These are phyloP conservation scores for Knipowitschia caucasica DNA, from an alignment of 2,797 vertebrate genomes.

Conservation along the genomic window DNA sequence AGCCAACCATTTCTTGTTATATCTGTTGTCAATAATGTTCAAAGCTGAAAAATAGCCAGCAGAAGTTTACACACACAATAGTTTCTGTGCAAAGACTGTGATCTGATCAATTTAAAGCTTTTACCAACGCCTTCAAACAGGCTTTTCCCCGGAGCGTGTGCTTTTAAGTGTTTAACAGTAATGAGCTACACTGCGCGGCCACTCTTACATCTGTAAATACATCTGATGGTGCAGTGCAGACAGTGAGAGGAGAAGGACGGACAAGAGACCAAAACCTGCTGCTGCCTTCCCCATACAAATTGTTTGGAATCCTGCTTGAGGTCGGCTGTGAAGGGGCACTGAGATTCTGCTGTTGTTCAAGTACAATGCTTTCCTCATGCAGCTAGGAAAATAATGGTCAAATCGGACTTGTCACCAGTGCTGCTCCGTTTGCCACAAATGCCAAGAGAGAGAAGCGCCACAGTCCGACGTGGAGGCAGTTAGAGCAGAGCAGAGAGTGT, in stretches of 20 bases:
- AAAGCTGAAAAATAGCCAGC: conserved; percentile 12
- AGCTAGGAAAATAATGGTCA: conserved; percentile 57
- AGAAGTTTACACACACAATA: conserved; percentile 10
- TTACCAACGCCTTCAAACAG: conserved; percentile 46
- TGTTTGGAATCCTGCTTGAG: conserved; percentile 41
- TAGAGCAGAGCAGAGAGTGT: conserved; percentile 43
- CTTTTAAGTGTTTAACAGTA: conserved; percentile 68
- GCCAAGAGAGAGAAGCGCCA: conserved; percentile 43
- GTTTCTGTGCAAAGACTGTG: conserved; percentile 38
- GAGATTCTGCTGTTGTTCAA: conserved; percentile 20
- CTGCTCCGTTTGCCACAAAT: conserved; percentile 50
- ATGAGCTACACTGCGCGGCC: conserved; percentile 61
- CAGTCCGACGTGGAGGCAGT: conserved; percentile 52
- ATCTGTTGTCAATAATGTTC: not conserved
- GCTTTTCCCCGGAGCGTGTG: conserved; percentile 44
- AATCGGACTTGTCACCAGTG: conserved; percentile 57
- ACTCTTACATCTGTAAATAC: conserved; percentile 65
- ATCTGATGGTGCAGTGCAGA: conserved; percentile 49
- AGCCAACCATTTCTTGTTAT: not conserved
- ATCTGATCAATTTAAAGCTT: conserved; percentile 52
- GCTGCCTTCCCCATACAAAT: conserved; percentile 36
- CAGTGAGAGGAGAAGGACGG: conserved; percentile 20
- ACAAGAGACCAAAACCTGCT: conserved; percentile 18
- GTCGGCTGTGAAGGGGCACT: conserved; percentile 38
- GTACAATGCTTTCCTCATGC: conserved; percentile 44